Conservation (phyloP, 1,140 invertebrate species). For the Drusus annulatus region DNA sequence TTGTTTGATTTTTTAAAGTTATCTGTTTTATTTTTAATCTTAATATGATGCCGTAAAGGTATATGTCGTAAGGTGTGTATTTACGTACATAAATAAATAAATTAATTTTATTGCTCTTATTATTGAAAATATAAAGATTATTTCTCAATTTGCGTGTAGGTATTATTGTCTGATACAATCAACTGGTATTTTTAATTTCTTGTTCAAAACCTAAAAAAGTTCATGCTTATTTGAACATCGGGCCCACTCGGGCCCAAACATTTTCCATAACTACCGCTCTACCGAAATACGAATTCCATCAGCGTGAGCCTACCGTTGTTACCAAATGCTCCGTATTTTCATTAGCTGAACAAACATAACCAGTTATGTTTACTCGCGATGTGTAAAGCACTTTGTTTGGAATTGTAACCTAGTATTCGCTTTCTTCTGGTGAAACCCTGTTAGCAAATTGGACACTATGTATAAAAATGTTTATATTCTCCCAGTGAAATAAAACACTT, state of each 20-base stretch:
- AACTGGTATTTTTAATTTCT: background rate
- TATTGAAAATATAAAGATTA: too few species aligned
- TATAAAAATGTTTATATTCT: background rate
- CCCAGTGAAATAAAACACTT: background rate
- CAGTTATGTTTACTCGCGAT: background rate
- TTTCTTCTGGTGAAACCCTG: background rate
- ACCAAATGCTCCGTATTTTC: conserved; percentile 7
- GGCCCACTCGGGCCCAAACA: background rate
- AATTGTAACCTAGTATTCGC: background rate
- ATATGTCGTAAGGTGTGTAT: too few species aligned
- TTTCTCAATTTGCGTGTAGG: too few species aligned
- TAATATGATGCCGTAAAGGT: too few species aligned
- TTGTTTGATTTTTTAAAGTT: too few species aligned
- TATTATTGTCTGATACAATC: too few species aligned
- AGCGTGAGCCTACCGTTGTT: background rate
- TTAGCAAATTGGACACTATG: background rate
- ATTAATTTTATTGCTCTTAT: too few species aligned
- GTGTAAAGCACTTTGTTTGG: background rate
- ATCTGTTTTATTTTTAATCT: too few species aligned
- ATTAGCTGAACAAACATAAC: background rate
- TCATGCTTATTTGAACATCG: background rate
- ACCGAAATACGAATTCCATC: background rate
- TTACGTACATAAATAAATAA: too few species aligned
- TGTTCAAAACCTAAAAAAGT: background rate
- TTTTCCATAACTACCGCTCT: background rate